These are phyloP conservation scores for Drosophila demipolita DNA, from an alignment of 2,888 invertebrate species.

Conservation along the genomic window DNA sequence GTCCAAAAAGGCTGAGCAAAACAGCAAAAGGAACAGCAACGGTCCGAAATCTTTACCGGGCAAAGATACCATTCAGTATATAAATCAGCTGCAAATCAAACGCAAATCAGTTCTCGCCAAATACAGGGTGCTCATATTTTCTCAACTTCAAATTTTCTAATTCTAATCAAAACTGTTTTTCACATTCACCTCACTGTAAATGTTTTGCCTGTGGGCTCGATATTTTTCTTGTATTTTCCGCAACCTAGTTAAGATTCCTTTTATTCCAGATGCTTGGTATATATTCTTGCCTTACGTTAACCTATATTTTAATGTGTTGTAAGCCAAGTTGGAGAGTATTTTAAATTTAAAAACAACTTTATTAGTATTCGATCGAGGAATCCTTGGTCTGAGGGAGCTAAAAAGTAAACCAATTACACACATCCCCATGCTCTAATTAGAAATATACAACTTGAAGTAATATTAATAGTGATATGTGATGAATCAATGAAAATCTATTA, in stretches of 20 bases:
- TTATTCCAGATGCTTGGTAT: slow-evolving; percentile 13
- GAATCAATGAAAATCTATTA: slow-evolving; percentile 10
- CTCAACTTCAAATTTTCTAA: slow-evolving; percentile 20
- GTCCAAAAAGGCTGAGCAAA: slow-evolving; percentile 58
- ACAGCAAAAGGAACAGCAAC: slow-evolving; percentile 38
- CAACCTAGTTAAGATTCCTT: slow-evolving; percentile 5
- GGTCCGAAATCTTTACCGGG: slow-evolving; percentile 48
- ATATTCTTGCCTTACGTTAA: background rate
- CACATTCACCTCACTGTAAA: slow-evolving; percentile 25
- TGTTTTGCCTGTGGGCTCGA: slow-evolving; percentile 12
- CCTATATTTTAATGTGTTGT: background rate
- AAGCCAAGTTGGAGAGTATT: background rate
- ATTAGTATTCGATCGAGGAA: background rate
- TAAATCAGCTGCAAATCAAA: slow-evolving; percentile 82
- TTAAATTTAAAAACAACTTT: background rate
- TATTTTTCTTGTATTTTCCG: background rate
- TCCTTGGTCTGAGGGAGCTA: background rate
- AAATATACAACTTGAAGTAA: background rate
- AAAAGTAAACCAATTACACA: background rate
- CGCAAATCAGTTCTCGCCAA: slow-evolving; percentile 83
- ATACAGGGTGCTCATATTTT: slow-evolving; percentile 70
- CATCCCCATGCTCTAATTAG: background rate
- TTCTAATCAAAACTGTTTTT: slow-evolving; percentile 13
- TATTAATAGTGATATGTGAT: background rate
- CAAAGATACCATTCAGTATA: slow-evolving; percentile 80